Conservation (phyloP, 23 tunicate species). For the Aplidium turbinatum region DNA sequence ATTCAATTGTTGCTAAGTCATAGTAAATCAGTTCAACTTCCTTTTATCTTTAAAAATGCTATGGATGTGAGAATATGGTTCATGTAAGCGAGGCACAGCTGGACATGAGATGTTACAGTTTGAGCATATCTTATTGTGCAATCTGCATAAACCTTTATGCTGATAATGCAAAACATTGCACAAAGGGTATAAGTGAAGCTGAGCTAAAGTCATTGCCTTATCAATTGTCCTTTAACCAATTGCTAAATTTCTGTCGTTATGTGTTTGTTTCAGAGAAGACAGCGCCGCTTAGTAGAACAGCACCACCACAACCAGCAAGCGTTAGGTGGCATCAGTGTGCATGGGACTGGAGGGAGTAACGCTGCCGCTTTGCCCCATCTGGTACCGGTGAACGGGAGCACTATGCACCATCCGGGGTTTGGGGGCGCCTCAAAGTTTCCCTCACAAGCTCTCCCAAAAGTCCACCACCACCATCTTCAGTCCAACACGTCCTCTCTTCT, state of each 20-base stretch:
- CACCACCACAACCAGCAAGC: slow-evolving; percentile 67
- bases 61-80: too few species aligned
- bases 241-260: not conserved
- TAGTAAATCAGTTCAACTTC: too few species aligned
- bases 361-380: slow-evolving; percentile 64
- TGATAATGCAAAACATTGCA: too few species aligned
- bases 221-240: too few species aligned
- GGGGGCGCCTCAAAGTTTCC: slow-evolving; percentile 67
- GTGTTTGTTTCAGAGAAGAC: slow-evolving; percentile 58
- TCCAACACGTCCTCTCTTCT: slow-evolving; percentile 49
- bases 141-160: too few species aligned
- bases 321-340: slow-evolving; percentile 63
- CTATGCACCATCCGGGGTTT: slow-evolving; percentile 74
- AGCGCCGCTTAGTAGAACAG: slow-evolving; percentile 85
- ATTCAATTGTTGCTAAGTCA: too few species aligned
- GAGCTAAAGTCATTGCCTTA: too few species aligned
- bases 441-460: slow-evolving; percentile 86
- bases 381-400: slow-evolving; percentile 77
- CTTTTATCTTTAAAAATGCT: too few species aligned
- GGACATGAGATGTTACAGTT: too few species aligned
- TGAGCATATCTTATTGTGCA: too few species aligned
- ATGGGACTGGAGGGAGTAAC: slow-evolving; percentile 39
- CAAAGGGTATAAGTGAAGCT: too few species aligned
- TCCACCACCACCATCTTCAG: slow-evolving; percentile 78
- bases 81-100: too few species aligned